Percentiles rank a stretch among this genome's conserved stretches.
Conservation (phyloP, 2,888 invertebrate species). For the Xanthia icteritia region DNA sequence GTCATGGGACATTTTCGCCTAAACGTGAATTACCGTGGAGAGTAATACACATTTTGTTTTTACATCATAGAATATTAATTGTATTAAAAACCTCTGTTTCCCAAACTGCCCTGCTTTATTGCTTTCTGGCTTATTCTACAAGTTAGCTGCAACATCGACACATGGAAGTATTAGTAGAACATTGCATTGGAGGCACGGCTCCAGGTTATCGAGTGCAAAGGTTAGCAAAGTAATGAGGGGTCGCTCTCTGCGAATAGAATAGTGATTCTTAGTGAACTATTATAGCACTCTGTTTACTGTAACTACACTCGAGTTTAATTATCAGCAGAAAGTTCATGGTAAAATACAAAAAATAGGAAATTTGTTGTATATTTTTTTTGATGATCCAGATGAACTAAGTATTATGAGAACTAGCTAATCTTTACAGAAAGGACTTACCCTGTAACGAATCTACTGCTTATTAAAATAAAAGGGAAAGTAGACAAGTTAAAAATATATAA, state of each 20-base stretch:
- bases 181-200: constrained; percentile 49
- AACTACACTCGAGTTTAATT: background rate
- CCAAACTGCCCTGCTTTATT: background rate
- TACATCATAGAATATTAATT: background rate
- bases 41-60: no score
- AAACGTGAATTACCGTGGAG: no score
- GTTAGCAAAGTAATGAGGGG: constrained; percentile 61
- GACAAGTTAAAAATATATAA: no score
- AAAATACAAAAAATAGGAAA: background rate
- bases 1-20: no score
- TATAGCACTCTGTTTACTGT: constrained; percentile 1
- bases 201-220: constrained; percentile 58
- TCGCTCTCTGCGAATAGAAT: constrained; percentile 48
- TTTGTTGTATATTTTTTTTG: background rate
- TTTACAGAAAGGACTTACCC: no score
- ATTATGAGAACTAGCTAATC: background rate
- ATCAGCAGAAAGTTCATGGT: background rate
- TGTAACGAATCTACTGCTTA: no score
- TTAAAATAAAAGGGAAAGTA: no score
- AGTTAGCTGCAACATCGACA: constrained; percentile 28
- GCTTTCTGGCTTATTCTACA: background rate
- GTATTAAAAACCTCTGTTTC: background rate
- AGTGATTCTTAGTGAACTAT: constrained; percentile 39
- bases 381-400: background rate
- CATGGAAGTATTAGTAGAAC: constrained; percentile 44